Evolutionary conservation across 2,888 invertebrate species (phyloP).

Genomic region (Pseudeuparius sepicola): DNA sequence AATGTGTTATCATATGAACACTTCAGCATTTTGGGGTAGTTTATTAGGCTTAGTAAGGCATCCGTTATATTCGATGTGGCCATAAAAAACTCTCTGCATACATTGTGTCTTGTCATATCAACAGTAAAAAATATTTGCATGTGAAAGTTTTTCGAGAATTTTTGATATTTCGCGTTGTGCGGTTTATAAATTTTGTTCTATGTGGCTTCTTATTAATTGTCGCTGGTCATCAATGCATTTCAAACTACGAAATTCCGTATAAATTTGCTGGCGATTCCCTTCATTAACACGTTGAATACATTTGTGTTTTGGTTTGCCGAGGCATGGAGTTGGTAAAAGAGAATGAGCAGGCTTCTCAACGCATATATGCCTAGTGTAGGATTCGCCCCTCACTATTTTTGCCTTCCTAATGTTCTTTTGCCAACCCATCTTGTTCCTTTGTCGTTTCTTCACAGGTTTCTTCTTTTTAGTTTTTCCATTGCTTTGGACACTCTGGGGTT

Average conservation of each 20-base stretch:
- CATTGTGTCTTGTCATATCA: conserved; percentile 15
- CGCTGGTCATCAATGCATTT: conserved; percentile 22
- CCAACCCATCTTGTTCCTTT: neutral
- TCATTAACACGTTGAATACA: conserved; percentile 20
- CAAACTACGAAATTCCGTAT: conserved; percentile 20
- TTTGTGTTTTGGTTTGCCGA: conserved; percentile 22
- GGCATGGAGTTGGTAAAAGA: conserved; percentile 21
- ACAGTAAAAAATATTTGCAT: conserved; percentile 19
- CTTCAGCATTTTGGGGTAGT: conserved; percentile 15
- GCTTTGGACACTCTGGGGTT: neutral
- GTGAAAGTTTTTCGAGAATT: conserved; percentile 20
- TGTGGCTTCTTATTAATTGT: conserved; percentile 21
- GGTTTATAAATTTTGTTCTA: conserved; percentile 23
- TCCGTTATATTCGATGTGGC: conserved; percentile 22
- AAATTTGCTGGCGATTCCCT: conserved; percentile 17
- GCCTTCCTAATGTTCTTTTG: conserved; percentile 15
- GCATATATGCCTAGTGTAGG: conserved; percentile 16
- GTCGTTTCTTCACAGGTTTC: neutral
- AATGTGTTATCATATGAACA: conserved; percentile 19
- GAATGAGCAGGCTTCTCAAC: conserved; percentile 14
- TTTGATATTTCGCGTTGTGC: conserved; percentile 21
- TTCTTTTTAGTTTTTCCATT: neutral
- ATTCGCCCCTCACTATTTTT: conserved; percentile 16
- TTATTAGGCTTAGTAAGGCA: conserved; percentile 22
- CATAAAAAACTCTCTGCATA: conserved; percentile 23